Evolutionary conservation across 2,888 invertebrate genomes (phyloP), one percentile per base, ranked within the genome.

Genomic region (Idaea biselata): DNA sequence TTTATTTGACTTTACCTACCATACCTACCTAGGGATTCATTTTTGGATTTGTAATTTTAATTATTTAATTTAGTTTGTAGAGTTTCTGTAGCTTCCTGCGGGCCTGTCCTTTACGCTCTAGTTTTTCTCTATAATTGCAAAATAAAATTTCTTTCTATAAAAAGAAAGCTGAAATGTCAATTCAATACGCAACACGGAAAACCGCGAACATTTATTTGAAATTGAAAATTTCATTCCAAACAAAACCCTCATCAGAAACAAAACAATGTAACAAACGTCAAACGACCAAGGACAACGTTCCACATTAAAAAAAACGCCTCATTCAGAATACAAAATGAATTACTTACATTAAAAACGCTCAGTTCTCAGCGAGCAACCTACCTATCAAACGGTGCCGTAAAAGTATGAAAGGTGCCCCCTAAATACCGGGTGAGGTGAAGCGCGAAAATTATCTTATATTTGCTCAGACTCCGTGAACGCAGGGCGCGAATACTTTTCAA

Each of bases 381-480:
- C 77, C 81, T 84, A 82, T 87, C 87, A 87, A 88, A 86, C 88
- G 88, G 84, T 76, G 80, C 80, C 79, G 87, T 88, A 88, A 88
- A 88, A 91, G 89, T 90, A 89, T 88, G 89, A 91, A 91, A 91
- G 90, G 91, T 91, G 88, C 87, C 91, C 89, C 91, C 91, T 91
- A 91, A 92, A 91, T 91, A 91, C 90, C 90, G 86, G 66, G 91
- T 89, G 88, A 90, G 88, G 87, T 88, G 91, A 86, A 91, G 91
- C 90, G 91, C 80, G 83, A 91, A 89, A 92, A 92, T 92, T 91
- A 91, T 92, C 91, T 92, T 92, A 92, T 92, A 92, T 92, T 92
- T 92, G 91, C 86, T 88, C 91, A 91, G 89, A 90, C 82, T 81
- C 88, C 91, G 91, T 92, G 89, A 92, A 90, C 87, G 87, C 83